A percentile compares a stretch with the other conserved stretches of the same genome.
These are phyloP conservation scores for Apotomis turbidana DNA, from an alignment of 2,888 invertebrate genomes.

Conservation along the genomic window DNA sequence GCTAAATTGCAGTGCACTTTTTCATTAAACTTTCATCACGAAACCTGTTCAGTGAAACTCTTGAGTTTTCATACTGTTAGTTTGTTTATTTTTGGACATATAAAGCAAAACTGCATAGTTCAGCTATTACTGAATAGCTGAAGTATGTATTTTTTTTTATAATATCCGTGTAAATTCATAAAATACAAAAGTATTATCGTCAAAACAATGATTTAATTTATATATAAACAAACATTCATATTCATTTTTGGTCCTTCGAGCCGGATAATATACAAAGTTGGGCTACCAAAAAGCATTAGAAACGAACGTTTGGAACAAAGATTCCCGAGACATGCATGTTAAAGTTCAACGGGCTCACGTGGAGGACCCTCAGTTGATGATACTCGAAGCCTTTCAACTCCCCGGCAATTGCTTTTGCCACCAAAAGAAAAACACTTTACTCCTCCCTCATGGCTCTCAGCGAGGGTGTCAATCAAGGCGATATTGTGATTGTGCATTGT, in stretches of 20 bases:
- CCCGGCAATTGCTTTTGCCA: constrained; percentile 53
- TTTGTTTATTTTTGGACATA: too few species aligned
- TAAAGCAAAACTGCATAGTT: too few species aligned
- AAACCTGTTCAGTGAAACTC: not conserved
- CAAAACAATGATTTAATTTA: too few species aligned
- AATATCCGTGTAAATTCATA: too few species aligned
- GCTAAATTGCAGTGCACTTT: constrained; percentile 5
- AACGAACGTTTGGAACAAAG: not conserved
- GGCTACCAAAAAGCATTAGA: constrained; percentile 30
- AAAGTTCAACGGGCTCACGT: constrained; percentile 44
- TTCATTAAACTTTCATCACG: constrained; percentile 29
- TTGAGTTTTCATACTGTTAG: too few species aligned
- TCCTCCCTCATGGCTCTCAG: constrained; percentile 36
- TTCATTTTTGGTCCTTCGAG: too few species aligned
- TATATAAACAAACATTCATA: too few species aligned
- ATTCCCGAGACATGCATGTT: constrained; percentile 40
- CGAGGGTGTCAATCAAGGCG: constrained; percentile 26
- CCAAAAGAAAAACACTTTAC: constrained; percentile 49
- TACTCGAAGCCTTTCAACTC: constrained; percentile 59
- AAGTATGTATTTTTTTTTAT: too few species aligned
- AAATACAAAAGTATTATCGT: too few species aligned
- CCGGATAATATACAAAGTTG: constrained; percentile 8
- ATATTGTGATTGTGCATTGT: constrained; percentile 17
- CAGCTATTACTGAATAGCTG: too few species aligned
- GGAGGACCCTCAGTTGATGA: constrained; percentile 56